Evolutionary conservation across 1,140 invertebrate genomes (phyloP).

Genomic region (Pseudomyrmex dendroicus): DNA sequence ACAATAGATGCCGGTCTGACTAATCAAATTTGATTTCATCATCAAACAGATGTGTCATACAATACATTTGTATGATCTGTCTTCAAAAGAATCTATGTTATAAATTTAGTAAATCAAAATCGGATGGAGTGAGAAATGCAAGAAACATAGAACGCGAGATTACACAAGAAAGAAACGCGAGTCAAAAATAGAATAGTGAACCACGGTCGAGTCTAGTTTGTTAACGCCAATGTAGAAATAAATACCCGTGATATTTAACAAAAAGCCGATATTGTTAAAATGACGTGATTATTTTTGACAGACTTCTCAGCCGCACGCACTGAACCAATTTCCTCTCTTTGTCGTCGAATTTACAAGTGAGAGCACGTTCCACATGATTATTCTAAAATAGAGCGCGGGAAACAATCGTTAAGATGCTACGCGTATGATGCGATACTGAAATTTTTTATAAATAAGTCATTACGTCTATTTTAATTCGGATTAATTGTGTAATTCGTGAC

Average conservation of each 20-base stretch:
- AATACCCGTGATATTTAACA: background rate
- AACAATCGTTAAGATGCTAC: background rate
- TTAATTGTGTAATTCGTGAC: conserved; percentile 21
- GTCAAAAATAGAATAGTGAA: background rate
- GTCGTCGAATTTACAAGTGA: conserved; percentile 22
- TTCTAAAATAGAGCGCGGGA: background rate
- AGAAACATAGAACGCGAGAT: background rate
- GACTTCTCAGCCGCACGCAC: background rate
- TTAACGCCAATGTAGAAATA: background rate
- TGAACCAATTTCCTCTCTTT: conserved; percentile 18
- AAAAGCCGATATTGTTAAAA: background rate
- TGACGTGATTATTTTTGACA: conserved; percentile 28
- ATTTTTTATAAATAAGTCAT: background rate
- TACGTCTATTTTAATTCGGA: background rate
- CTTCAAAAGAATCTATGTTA: background rate
- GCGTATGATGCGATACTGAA: background rate
- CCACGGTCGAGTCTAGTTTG: no score
- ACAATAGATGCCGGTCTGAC: background rate
- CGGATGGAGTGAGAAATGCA: background rate
- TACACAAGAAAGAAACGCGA: background rate
- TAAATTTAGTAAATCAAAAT: background rate
- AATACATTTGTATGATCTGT: background rate
- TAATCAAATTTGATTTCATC: background rate
- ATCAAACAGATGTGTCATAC: background rate
- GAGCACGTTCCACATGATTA: background rate